These are phyloP conservation scores for Melitaea cinxia DNA, from an alignment of 1,140 invertebrate genomes.

Conservation along the genomic window DNA sequence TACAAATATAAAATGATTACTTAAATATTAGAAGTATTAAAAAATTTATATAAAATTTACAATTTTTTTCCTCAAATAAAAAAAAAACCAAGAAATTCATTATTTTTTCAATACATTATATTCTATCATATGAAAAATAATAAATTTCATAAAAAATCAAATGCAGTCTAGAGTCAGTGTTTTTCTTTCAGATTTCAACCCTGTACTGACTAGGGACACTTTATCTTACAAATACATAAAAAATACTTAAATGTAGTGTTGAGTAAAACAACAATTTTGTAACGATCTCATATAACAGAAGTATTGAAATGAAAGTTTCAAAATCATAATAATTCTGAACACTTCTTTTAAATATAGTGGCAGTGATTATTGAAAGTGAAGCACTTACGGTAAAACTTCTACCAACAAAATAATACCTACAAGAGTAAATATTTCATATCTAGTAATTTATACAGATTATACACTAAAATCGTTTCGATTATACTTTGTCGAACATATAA, in stretches of 20 bases:
- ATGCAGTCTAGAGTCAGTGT: constrained; percentile 3
- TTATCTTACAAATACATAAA: constrained; percentile 42
- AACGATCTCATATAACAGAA: constrained; percentile 12
- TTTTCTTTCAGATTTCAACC: constrained; percentile 48
- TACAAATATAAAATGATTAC: constrained; percentile 5
- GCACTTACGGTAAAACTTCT: constrained; percentile 32
- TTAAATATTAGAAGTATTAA: constrained; percentile 8
- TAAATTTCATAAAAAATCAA: constrained; percentile 8
- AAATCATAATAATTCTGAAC: constrained; percentile 10
- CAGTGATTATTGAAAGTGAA: constrained; percentile 62
- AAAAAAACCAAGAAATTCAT: constrained; percentile 1
- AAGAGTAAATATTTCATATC: constrained; percentile 5
- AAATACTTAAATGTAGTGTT: neutral
- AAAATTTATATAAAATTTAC: constrained; percentile 12
- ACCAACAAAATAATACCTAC: constrained; percentile 15
- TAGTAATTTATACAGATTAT: constrained; percentile 11
- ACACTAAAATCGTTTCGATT: constrained; percentile 27
- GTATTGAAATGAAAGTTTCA: constrained; percentile 22
- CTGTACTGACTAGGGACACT: constrained; percentile 77
- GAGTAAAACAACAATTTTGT: constrained; percentile 18
- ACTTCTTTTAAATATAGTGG: constrained; percentile 52
- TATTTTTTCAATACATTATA: neutral
- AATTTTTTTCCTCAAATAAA: constrained; percentile 4
- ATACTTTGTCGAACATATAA: constrained; percentile 34
- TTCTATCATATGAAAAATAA: constrained; percentile 5